Evolutionary conservation across 2,797 vertebrate species (phyloP), one percentile per base, ranked within the genome.

Genomic region (Pteronotus mesoamericanus): DNA sequence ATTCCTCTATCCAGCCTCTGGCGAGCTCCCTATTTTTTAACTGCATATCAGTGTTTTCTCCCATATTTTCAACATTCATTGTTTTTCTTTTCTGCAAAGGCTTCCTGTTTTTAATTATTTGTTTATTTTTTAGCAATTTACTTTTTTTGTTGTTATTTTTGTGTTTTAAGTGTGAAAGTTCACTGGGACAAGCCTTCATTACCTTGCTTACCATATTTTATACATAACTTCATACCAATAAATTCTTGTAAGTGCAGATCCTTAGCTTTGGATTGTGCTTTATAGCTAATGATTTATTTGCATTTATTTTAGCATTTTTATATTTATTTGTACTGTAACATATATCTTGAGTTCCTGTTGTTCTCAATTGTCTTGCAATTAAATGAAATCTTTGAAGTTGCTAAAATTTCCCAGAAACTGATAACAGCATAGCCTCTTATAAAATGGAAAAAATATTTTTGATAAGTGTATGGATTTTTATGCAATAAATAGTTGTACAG

Each of bases 291-390:
- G n/a, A 3, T 69, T 29, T 86, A 51, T 92, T 89, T 91, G 24
- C 9, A 55, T 64, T 92, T 88, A 69, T 74, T 74, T 72, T 93
- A 75, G 4, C 15, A 71, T 64, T 85, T 87, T 44, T 77, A 7
- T 74, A 34, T 75, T 78, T 77, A n/a, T 59, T 92, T 90, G 9
- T 82, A n/a, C 90, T 22, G 71, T 89, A 86, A 86, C 87, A 78
- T 75, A 37, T 68, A 71, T 37, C 29, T 82, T 61, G 75, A 90
- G 9, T 75, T 94, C n/a, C n/a, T 91, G 5, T 69, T 57, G 26
- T 86, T 96, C 61, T 84, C 42, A 75, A 0, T n/a, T 86, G 12
- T 78, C 42, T 85, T 80, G 14, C 10, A 44, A 59, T 21, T 64
- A 9, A 51, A 74, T 59, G 29, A 72, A 83, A 42, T 79, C 18